phyloP scores from a whole-genome alignment of 1,140 invertebrate species.

The Drosophila bifasciata region DNA sequence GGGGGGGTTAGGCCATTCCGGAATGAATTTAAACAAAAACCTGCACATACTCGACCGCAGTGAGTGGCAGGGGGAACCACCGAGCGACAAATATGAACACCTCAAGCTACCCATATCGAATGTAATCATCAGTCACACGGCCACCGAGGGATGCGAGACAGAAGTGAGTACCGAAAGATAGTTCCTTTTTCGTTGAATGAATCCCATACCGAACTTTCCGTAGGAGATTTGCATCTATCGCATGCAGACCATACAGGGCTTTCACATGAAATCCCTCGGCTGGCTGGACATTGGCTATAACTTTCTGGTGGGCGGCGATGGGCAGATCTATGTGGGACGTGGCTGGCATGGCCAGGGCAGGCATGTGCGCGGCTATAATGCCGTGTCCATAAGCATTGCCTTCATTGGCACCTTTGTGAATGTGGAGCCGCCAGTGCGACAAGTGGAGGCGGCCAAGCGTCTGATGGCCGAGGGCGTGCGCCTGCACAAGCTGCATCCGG shows the following conservation, averaged over 20 bases:
- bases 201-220: not conserved
- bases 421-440: conserved; percentile 85
- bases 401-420: conserved; percentile 89
- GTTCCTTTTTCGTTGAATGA: not conserved
- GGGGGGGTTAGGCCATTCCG: conserved; percentile 38
- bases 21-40: conserved; percentile 7
- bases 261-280: conserved; percentile 86
- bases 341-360: conserved; percentile 88
- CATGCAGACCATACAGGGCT: conserved; percentile 86
- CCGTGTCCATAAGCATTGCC: conserved; percentile 87
- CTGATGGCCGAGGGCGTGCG: conserved; percentile 87
- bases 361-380: conserved; percentile 87
- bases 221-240: conserved; percentile 74
- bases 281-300: conserved; percentile 89
- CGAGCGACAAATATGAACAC: conserved; percentile 71
- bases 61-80: conserved; percentile 88
- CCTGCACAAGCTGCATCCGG: conserved; percentile 84
- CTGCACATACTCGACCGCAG: conserved; percentile 71
- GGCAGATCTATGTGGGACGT: conserved; percentile 88
- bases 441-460: conserved; percentile 86
- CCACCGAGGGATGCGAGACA: conserved; percentile 84
- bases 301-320: conserved; percentile 91
- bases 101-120: conserved; percentile 84
- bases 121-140: conserved; percentile 86
- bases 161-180: conserved; percentile 78